Percentiles rank a stretch among this genome's conserved stretches.
Evolutionary conservation across 64 coral and sea anemone genomes (phyloP).

Genomic region (Montipora sp.): DNA sequence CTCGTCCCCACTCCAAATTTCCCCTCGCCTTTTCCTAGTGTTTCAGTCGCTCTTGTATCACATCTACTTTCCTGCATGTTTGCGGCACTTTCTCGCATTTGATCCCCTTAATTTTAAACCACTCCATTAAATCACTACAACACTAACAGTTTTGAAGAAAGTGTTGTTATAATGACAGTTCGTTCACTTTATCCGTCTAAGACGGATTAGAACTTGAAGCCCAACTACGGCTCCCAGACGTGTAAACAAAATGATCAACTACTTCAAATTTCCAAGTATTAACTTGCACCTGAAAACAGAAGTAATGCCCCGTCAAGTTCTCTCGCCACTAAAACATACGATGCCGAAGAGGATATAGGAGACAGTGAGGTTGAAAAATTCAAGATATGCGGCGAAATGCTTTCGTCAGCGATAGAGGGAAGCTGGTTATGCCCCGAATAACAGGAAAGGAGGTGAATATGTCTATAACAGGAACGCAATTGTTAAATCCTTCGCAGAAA

Average conservation of each 20-base stretch:
- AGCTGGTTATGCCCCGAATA: conserved; percentile 28
- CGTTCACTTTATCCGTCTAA: not conserved
- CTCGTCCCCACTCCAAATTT: no score
- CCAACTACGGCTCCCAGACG: not conserved
- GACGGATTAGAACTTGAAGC: not conserved
- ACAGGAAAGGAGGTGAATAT: not conserved
- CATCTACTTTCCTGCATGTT: not conserved
- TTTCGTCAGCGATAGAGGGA: not conserved
- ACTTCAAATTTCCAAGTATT: not conserved
- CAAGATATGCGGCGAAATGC: not conserved
- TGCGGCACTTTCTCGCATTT: not conserved
- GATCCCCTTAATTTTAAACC: not conserved
- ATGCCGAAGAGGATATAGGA: not conserved
- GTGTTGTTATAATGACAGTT: not conserved
- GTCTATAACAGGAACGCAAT: not conserved
- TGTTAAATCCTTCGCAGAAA: not conserved
- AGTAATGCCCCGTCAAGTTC: not conserved
- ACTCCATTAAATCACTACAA: not conserved
- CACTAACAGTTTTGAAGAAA: not conserved
- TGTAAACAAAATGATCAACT: not conserved
- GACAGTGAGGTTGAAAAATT: not conserved
- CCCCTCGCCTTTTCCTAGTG: no score
- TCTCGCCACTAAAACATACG: not conserved
- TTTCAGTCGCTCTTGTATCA: no score
- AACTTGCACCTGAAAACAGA: not conserved